phyloP scores from a whole-genome alignment of 2,113 vertebrate species.

The Hippoglossus stenolepis region DNA sequence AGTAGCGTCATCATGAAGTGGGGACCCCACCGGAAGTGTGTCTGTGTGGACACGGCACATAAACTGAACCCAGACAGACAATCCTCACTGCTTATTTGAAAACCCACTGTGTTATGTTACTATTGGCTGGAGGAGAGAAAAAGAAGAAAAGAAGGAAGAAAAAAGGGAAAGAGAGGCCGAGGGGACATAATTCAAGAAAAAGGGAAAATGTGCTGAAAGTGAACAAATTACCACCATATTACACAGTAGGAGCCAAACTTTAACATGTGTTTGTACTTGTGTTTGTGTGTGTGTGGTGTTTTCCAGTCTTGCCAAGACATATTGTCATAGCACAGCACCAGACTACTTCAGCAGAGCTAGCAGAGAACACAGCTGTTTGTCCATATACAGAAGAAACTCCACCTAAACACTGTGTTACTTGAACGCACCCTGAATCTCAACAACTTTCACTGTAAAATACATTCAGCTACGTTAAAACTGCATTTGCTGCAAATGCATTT shows the following conservation, averaged over 20 bases:
- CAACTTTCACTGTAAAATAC: too few species aligned
- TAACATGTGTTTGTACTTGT: background rate
- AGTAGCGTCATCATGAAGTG: background rate
- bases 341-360: slow-evolving; percentile 12
- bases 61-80: slow-evolving; percentile 23
- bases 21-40: background rate
- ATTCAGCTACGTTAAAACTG: background rate
- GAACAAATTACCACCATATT: slow-evolving; percentile 19
- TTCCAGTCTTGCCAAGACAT: slow-evolving; percentile 33
- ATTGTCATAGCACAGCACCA: slow-evolving; percentile 29
- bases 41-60: slow-evolving; percentile 14
- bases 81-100: slow-evolving; percentile 21
- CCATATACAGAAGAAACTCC: slow-evolving; percentile 15
- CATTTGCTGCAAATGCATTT: background rate
- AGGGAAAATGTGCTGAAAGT: background rate
- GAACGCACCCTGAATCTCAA: too few species aligned
- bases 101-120: background rate
- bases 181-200: background rate
- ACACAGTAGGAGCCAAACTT: background rate
- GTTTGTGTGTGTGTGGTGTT: slow-evolving; percentile 9
- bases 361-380: slow-evolving; percentile 42
- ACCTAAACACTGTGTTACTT: too few species aligned
- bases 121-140: background rate
- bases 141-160: slow-evolving; percentile 1
- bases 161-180: background rate